These are phyloP conservation scores for Dioctria rufipes DNA, from an alignment of 2,888 invertebrate species.

Conservation along the genomic window DNA sequence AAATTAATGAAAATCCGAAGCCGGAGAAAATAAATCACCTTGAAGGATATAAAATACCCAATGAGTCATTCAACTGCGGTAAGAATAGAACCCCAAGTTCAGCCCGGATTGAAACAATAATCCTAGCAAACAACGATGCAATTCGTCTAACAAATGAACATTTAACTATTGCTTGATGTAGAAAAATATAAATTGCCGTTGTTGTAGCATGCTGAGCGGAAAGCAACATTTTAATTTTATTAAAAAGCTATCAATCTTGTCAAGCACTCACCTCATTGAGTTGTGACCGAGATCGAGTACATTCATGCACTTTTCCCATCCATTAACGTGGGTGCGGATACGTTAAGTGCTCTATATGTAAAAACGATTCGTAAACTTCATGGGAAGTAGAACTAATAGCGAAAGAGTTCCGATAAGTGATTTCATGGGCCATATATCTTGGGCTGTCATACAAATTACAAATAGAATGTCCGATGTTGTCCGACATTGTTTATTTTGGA, in stretches of 20 bases:
- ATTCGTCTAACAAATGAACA: too few relatives aligned
- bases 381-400: background rate
- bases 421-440: constrained; percentile 1
- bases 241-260: constrained; percentile 36
- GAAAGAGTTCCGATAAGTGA: constrained; percentile 1
- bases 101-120: too few relatives aligned
- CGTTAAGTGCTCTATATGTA: background rate
- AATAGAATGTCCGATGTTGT: constrained; percentile 2
- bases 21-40: too few relatives aligned
- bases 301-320: constrained; percentile 8
- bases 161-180: background rate
- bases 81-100: too few relatives aligned
- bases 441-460: background rate
- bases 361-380: constrained; percentile 1
- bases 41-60: too few relatives aligned
- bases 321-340: constrained; percentile 9
- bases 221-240: constrained; percentile 26
- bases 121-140: too few relatives aligned
- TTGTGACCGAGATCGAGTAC: constrained; percentile 1
- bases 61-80: too few relatives aligned
- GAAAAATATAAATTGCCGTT: background rate
- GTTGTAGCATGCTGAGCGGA: background rate
- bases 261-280: background rate
- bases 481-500: background rate
- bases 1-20: too few relatives aligned